phyloP scores from a whole-genome alignment of 1,140 invertebrate species.

The Cydia fagiglandana region DNA sequence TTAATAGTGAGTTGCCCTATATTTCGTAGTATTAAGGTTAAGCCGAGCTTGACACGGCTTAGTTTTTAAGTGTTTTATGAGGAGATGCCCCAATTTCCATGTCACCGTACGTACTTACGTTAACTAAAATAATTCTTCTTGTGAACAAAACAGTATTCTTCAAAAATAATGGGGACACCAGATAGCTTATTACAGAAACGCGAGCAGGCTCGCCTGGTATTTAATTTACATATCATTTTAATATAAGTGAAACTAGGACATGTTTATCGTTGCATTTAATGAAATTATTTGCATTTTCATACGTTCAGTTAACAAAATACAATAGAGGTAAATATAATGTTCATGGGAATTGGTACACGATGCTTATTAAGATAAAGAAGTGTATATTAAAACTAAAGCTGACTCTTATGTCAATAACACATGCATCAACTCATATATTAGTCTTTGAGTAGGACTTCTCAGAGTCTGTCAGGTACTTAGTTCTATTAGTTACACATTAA shows the following conservation, averaged over 20 bases:
- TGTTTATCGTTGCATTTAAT: conserved; percentile 27
- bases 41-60: conserved; percentile 3
- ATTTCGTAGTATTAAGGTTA: conserved; percentile 10
- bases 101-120: neutral
- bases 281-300: conserved; percentile 26
- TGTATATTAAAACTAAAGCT: neutral
- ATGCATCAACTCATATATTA: neutral
- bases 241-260: conserved; percentile 14
- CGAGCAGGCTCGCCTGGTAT: conserved; percentile 13
- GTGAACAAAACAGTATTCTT: neutral
- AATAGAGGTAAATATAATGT: neutral
- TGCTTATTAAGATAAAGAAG: neutral
- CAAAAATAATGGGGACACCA: neutral
- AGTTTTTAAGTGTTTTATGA: conserved; percentile 6
- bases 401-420: no score
- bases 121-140: neutral
- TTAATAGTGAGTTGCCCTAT: neutral
- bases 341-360: conserved; percentile 2
- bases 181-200: conserved; percentile 7
- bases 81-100: neutral
- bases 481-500: no score
- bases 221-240: conserved; percentile 30
- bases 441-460: no score
- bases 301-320: neutral
- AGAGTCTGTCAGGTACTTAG: no score